Evolutionary conservation across 2,888 invertebrate genomes (phyloP).

Genomic region (Drosophila nigricruria): DNA sequence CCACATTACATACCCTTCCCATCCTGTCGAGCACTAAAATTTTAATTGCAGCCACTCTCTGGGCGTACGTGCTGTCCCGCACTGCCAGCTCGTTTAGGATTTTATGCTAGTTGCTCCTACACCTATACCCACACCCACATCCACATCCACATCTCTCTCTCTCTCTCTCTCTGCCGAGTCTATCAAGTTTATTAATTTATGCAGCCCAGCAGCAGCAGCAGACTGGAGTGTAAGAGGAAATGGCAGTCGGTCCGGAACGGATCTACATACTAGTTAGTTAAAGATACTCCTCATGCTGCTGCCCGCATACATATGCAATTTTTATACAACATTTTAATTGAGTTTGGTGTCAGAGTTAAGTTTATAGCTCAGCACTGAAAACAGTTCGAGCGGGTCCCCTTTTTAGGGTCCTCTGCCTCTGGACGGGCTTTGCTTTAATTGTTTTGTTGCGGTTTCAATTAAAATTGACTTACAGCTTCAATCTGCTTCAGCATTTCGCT

Average conservation of each 20-base stretch:
- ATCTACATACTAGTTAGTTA: conserved; percentile 55
- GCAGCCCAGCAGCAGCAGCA: conserved; percentile 48
- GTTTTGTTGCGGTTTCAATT: conserved; percentile 76
- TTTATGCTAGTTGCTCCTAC: conserved; percentile 51
- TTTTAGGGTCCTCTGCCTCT: conserved; percentile 6
- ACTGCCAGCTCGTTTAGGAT: conserved; percentile 73
- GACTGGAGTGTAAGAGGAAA: neutral
- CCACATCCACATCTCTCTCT: neutral
- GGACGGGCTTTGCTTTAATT: conserved; percentile 68
- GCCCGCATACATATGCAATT: conserved; percentile 67
- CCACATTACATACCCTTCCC: neutral
- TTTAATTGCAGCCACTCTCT: conserved; percentile 75
- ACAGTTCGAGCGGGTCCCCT: conserved; percentile 21
- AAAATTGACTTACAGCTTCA: conserved; percentile 65
- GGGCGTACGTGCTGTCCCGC: conserved; percentile 64
- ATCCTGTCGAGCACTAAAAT: conserved; percentile 65
- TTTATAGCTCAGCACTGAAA: conserved; percentile 55
- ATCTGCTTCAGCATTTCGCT: neutral
- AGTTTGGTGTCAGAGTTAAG: conserved; percentile 75
- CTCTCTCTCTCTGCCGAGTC: conserved; percentile 9
- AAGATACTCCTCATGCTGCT: conserved; percentile 35
- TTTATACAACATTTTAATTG: conserved; percentile 76
- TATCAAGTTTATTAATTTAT: conserved; percentile 79
- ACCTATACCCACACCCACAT: neutral
- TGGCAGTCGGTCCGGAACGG: conserved; percentile 13